These are phyloP conservation scores for Nesoenas mayeri DNA, from an alignment of 2,113 vertebrate genomes.

Conservation along the genomic window DNA sequence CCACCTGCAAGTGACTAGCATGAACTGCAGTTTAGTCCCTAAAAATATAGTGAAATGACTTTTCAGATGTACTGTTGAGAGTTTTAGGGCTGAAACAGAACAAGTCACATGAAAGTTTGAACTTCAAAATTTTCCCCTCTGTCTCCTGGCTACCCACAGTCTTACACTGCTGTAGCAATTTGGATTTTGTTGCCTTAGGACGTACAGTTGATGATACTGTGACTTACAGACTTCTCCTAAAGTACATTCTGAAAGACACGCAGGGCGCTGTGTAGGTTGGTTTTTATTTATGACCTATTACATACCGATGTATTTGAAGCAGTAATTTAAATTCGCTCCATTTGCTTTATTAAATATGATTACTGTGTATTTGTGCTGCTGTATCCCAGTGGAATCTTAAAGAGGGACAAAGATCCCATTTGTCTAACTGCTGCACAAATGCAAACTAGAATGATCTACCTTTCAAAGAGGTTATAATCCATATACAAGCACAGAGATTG, in stretches of 20 bases:
- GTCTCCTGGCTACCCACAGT: not conserved
- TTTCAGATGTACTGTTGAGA: not conserved
- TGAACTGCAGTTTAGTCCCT: not conserved
- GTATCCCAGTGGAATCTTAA: constrained; percentile 2
- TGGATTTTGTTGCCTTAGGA: not conserved
- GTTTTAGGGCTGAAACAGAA: not conserved
- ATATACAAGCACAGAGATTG: not conserved
- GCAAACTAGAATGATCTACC: not conserved
- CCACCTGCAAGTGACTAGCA: not conserved
- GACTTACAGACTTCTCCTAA: not conserved
- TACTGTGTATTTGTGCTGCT: not conserved
- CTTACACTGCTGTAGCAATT: not conserved
- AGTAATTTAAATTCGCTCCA: constrained; percentile 37
- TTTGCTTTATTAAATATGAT: constrained; percentile 40
- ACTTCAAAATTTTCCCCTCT: not conserved
- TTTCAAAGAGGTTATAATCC: not conserved
- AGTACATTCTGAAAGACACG: constrained; percentile 37
- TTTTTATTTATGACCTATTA: constrained; percentile 37
- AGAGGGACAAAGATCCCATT: not conserved
- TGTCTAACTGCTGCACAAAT: not conserved
- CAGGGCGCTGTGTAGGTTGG: not conserved
- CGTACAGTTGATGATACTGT: not conserved
- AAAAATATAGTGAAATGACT: not conserved
- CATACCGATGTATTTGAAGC: constrained; percentile 10
- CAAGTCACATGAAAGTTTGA: not conserved